A percentile compares a stretch with the other conserved stretches of the same genome.
phyloP scores from a whole-genome alignment of 2,797 vertebrate species.

The Lerista edwardsae region DNA sequence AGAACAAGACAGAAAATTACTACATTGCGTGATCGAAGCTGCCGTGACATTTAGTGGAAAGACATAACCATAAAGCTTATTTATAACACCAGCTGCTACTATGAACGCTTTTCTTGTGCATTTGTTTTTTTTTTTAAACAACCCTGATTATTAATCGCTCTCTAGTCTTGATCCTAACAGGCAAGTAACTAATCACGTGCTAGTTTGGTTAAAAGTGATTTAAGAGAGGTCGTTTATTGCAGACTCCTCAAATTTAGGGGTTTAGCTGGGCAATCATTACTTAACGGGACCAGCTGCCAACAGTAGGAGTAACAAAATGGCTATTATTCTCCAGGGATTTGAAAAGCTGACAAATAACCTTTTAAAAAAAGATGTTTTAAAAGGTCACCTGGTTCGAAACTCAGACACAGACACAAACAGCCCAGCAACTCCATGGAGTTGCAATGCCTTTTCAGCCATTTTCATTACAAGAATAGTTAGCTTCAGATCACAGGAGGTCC shows the following conservation, averaged over 20 bases:
- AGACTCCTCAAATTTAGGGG: constrained; percentile 27
- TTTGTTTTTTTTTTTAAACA: neutral
- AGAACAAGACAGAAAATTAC: constrained; percentile 47
- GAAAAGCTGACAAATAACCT: constrained; percentile 37
- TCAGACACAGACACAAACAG: neutral
- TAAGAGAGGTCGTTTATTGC: constrained; percentile 28
- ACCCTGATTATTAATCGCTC: constrained; percentile 30
- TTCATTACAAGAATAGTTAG: constrained; percentile 30
- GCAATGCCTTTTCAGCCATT: constrained; percentile 22
- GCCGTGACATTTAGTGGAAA: constrained; percentile 29
- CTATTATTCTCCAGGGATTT: constrained; percentile 37
- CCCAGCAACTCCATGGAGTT: neutral
- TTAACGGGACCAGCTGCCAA: constrained; percentile 42
- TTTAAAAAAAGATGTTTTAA: constrained; percentile 8
- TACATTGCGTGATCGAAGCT: constrained; percentile 10
- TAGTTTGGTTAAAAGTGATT: constrained; percentile 47
- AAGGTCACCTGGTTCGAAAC: constrained; percentile 22
- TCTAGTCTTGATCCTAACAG: constrained; percentile 12
- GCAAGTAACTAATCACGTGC: constrained; percentile 31
- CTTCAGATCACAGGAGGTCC: too few species aligned
- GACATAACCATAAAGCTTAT: constrained; percentile 16
- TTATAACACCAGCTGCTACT: constrained; percentile 29
- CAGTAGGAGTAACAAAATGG: constrained; percentile 28
- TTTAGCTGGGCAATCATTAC: constrained; percentile 31
- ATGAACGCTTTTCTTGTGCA: constrained; percentile 12